Evolutionary conservation across 2,888 invertebrate genomes (phyloP), one percentile per base, ranked within the genome.

Genomic region (Metellina segmentata): DNA sequence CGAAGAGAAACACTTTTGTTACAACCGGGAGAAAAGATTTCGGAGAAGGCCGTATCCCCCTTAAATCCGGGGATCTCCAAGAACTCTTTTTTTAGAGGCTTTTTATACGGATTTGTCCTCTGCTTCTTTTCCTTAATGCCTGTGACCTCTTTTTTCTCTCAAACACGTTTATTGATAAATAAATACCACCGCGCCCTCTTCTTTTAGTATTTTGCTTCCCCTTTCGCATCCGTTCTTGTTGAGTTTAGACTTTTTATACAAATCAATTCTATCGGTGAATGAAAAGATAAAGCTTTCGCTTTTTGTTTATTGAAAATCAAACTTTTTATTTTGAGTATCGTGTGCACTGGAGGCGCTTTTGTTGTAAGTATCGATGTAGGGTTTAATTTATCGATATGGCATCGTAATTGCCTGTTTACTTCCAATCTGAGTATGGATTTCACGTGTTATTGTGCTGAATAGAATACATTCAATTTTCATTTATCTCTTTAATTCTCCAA

Each of bases 1-100:
- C 74, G 81, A 90, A 79, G 87, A 82, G 83, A 91, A 91, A 91
- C 87, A 91, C 91, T 91, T 91, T 91, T 83, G 87, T 82, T 83
- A 87, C 69, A 91, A 81, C 86, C 90, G 74, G 85, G 70, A 52
- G 52, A 52, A 82, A 87, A 82, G 82, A 86, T 81, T 86, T 81
- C 70, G 13, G 34, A 86, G 83, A 51, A 82, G 83, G 71, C 71
- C 75, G 71, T 74, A 86, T 82, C 86, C 86, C 90, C 82, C 48
- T 51, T 91, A 91, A 91, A 91, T 91, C 91, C 87, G 52, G 82
- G 87, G 87, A 87, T 87, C 83, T 82, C 49, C 71, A 34, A 75
- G 78, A 87, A 87, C 52, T 72, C 51, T 74, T 90, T 90, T 90
- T 90, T 90, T 79, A 48, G 61, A 74, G 34, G 61, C 72, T 90